Conservation (phyloP, 2,797 vertebrate species). For the Ficedula albicollis region DNA sequence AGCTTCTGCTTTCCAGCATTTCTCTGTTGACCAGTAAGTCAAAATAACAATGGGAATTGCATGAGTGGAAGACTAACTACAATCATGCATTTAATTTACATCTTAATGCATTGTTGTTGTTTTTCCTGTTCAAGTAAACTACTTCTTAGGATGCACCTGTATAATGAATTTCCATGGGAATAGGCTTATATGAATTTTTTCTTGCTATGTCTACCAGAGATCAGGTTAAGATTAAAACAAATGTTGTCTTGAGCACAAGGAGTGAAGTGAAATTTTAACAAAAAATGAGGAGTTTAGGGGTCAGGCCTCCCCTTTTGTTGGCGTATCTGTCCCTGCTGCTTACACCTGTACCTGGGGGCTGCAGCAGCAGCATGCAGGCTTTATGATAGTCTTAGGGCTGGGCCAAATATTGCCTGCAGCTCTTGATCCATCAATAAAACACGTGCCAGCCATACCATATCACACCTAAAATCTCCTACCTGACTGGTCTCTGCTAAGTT, state of each 20-base stretch:
- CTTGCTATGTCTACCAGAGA: not conserved
- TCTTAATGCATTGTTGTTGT: constrained; percentile 18
- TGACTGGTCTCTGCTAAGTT: not conserved
- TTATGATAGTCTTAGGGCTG: not conserved
- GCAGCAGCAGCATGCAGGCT: not conserved
- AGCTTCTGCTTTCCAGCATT: not conserved
- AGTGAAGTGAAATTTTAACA: not conserved
- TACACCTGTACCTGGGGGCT: not conserved
- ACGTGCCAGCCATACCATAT: not conserved
- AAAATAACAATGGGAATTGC: constrained; percentile 30
- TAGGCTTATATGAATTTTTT: not conserved
- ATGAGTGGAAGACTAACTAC: not conserved
- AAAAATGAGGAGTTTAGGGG: not conserved
- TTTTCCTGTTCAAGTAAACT: constrained; percentile 14
- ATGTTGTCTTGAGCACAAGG: not conserved
- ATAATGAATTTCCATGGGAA: constrained; percentile 6
- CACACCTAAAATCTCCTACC: not conserved
- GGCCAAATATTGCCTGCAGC: not conserved
- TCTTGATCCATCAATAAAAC: not conserved
- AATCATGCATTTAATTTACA: constrained; percentile 28
- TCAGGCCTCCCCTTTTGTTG: not conserved
- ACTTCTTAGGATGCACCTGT: constrained; percentile 16
- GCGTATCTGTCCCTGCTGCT: not conserved
- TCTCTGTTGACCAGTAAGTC: not conserved
- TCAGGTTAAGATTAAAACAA: not conserved